A percentile compares a stretch with the other conserved stretches of the same genome.
phyloP scores from a whole-genome alignment of 1,140 invertebrate genomes.

The Phocides pigmalion region DNA sequence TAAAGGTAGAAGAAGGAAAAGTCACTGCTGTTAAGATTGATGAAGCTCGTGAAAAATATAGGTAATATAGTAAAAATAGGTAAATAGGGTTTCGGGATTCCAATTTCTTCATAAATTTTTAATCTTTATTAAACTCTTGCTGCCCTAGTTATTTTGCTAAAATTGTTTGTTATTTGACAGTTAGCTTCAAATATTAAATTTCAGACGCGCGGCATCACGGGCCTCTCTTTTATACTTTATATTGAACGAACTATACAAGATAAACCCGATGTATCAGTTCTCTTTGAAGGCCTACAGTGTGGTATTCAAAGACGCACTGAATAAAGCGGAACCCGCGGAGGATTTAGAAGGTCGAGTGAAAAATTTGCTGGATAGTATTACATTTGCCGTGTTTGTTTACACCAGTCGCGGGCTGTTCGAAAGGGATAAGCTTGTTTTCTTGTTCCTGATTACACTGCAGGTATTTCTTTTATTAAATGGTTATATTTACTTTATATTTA shows the following conservation, averaged over 20 bases:
- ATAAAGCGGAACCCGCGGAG: slow-evolving; percentile 87
- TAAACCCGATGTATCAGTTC: slow-evolving; percentile 98
- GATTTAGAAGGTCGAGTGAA: slow-evolving; percentile 88
- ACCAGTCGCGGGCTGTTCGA: slow-evolving; percentile 96
- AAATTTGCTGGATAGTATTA: slow-evolving; percentile 94
- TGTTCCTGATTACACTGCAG: slow-evolving; percentile 94
- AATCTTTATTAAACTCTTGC: no score
- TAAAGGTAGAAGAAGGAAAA: slow-evolving; percentile 93
- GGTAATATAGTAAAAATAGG: slow-evolving; percentile 46
- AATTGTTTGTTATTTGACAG: no score
- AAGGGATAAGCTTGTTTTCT: slow-evolving; percentile 95
- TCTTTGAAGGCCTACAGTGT: slow-evolving; percentile 97
- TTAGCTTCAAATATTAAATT: no score
- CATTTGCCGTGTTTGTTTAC: slow-evolving; percentile 94
- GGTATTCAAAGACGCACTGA: slow-evolving; percentile 95
- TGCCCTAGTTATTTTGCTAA: no score
- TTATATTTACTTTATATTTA: no score
- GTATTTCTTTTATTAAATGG: slow-evolving; percentile 71
- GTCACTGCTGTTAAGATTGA: slow-evolving; percentile 95
- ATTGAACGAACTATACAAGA: slow-evolving; percentile 95
- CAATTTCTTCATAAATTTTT: no score
- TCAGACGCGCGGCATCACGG: slow-evolving; percentile 90
- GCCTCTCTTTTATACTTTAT: slow-evolving; percentile 97
- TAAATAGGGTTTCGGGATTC: not conserved
- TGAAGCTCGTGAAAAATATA: slow-evolving; percentile 94